Evolutionary conservation across 2,113 vertebrate genomes (phyloP).

Genomic region (Calyptomena viridis): DNA sequence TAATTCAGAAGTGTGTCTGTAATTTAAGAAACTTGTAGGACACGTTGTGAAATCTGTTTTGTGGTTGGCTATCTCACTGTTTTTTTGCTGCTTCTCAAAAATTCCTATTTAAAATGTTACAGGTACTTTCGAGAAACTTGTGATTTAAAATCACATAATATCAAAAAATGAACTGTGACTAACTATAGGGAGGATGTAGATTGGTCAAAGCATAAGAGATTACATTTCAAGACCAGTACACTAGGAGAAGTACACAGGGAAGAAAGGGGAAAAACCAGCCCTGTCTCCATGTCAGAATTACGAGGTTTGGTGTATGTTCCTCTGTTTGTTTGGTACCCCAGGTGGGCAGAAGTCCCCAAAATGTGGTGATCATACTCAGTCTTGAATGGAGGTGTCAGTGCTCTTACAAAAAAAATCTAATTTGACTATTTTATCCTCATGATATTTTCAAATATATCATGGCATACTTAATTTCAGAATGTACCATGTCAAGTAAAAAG

Average conservation of each 20-base stretch:
- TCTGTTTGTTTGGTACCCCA: not conserved
- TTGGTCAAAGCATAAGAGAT: not conserved
- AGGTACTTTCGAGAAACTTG: not conserved
- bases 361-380: not conserved
- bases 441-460: not conserved
- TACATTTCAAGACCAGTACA: not conserved
- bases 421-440: not conserved
- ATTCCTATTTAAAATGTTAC: not conserved
- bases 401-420: not conserved
- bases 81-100: not conserved
- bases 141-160: not conserved
- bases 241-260: not conserved
- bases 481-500: not conserved
- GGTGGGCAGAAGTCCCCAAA: not conserved
- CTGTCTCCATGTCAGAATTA: not conserved
- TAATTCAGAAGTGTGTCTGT: not conserved
- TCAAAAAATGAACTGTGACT: not conserved
- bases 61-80: not conserved
- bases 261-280: not conserved
- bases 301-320: not conserved
- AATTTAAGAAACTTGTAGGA: slow-evolving; percentile 20
- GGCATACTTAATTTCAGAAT: not conserved
- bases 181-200: not conserved
- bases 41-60: not conserved
- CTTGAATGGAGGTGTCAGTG: not conserved